Base-by-base conservation (phyloP, 1,140 invertebrate species). In the Pectinophora gossypiella region DNA sequence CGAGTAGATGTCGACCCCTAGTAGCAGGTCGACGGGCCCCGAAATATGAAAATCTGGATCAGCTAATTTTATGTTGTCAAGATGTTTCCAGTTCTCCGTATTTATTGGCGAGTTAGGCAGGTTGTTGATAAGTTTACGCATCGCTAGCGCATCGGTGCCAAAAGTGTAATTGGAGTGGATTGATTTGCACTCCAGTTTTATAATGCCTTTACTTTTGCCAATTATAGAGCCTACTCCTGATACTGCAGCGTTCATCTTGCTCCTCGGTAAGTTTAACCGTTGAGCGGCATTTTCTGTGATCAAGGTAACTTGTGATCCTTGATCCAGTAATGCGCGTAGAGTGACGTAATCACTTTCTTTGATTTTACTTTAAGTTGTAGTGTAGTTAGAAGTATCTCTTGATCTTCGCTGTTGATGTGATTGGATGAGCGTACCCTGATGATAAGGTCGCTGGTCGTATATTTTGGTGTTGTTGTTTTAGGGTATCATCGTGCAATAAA, bases 41-140 rank as follows among this genome's bases (percentile, higher is more conserved):
- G 36, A 42, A 23, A 42, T 19, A 22, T 42, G 21, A 18, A 51
- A 51, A 10, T 51, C 48, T 1, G 48, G 48, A 19, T 51, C 48
- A 4, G 48, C 48, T 16, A 51, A 23, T 6, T 51, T 51, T 6
- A 51, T 40, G 9, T 43, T 23, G 23, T 51, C 3, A 4, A 51
- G 6, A 22, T 23, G 18, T 16, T 35, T 7, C 48, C 36, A 51
- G 13, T 36, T 2, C 12, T 36, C 36, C 19, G 23, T 40, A 2
- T 21, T 6, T 15, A 51, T 42, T 51, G 48, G n/a, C 3, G 22
- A 5, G 22, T 51, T 51, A 16, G 48, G 48, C n/a, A 51, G 15
- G n/a, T 51, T 40, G n/a, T 19, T 51, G 9, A 27, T 42, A 6
- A 51, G 21, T 6, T 43, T 19, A 3, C 42, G 42, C 38, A 51